These are phyloP conservation scores for Drosophila yakuba DNA, from an alignment of 1,140 invertebrate species.

Conservation along the genomic window DNA sequence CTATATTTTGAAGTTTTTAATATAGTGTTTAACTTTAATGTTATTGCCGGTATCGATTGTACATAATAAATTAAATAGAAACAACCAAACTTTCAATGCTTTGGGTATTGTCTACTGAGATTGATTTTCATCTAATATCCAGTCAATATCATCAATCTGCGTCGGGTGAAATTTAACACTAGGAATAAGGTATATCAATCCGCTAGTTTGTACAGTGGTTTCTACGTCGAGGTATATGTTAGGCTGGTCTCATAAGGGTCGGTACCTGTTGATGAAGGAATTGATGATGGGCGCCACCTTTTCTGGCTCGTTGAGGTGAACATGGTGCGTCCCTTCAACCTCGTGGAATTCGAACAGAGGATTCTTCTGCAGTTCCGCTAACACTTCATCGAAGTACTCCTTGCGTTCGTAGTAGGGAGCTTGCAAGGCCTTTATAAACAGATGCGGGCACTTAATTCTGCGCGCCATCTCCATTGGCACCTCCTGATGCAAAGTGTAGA, in stretches of 20 bases:
- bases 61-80: constrained; percentile 81
- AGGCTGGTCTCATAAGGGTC: constrained; percentile 44
- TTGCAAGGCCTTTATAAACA: constrained; percentile 87
- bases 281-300: constrained; percentile 86
- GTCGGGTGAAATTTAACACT: constrained; percentile 7
- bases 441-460: constrained; percentile 86
- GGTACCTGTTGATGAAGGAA: constrained; percentile 87
- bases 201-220: constrained; percentile 22
- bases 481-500: constrained; percentile 85
- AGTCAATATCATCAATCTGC: constrained; percentile 22
- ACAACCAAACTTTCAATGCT: constrained; percentile 29
- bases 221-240: constrained; percentile 3
- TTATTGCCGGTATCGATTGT: constrained; percentile 74
- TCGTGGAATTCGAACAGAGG: constrained; percentile 87
- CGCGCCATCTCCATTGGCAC: constrained; percentile 85
- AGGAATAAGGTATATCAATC: constrained; percentile 1
- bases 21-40: constrained; percentile 69
- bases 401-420: constrained; percentile 86
- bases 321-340: constrained; percentile 90
- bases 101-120: constrained; percentile 1
- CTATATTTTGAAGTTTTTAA: constrained; percentile 62
- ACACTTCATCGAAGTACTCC: constrained; percentile 86
- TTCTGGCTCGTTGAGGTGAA: constrained; percentile 90
- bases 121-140: constrained; percentile 25
- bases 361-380: constrained; percentile 86